Percentiles rank a stretch among this genome's conserved stretches.
phyloP scores from a whole-genome alignment of 2,888 invertebrate genomes.

The Gari tellinella region DNA sequence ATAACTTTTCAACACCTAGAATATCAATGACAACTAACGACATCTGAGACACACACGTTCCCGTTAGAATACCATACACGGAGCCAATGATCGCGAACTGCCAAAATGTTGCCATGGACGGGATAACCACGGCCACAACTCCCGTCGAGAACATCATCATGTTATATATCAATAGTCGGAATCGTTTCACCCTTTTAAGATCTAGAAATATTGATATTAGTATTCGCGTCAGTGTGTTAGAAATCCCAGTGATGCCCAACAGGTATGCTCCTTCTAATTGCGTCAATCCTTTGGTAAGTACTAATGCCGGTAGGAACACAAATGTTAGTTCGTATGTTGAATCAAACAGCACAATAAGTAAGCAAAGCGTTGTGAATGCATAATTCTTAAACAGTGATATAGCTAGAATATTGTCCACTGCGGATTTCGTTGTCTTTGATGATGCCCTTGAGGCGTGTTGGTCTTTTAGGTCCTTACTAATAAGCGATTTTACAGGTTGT shows the following conservation, averaged over 20 bases:
- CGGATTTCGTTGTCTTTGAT: conserved; percentile 19
- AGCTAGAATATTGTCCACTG: conserved; percentile 54
- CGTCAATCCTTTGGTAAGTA: conserved; percentile 60
- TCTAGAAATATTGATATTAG: conserved; percentile 68
- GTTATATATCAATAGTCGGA: conserved; percentile 69
- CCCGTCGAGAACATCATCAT: conserved; percentile 67
- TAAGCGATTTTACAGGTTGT: no score
- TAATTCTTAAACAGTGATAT: conserved; percentile 61
- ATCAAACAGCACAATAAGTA: conserved; percentile 63
- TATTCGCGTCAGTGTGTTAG: conserved; percentile 68
- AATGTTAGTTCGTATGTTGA: conserved; percentile 69
- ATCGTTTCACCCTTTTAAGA: conserved; percentile 62
- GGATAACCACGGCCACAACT: conserved; percentile 65
- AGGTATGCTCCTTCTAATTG: conserved; percentile 67
- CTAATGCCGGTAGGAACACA: conserved; percentile 74
- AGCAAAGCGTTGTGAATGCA: conserved; percentile 59
- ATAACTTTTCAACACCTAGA: conserved; percentile 71
- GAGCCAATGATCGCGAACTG: conserved; percentile 60
- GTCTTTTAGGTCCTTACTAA: no score
- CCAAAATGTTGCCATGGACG: conserved; percentile 55
- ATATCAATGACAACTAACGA: conserved; percentile 76
- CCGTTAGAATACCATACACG: conserved; percentile 71
- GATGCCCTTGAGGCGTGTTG: no score
- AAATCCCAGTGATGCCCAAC: conserved; percentile 69
- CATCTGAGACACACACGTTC: conserved; percentile 76